Percentiles rank a stretch among this genome's conserved stretches.
These are phyloP conservation scores for Zonitis immaculata DNA, from an alignment of 2,888 invertebrate genomes.

Conservation along the genomic window DNA sequence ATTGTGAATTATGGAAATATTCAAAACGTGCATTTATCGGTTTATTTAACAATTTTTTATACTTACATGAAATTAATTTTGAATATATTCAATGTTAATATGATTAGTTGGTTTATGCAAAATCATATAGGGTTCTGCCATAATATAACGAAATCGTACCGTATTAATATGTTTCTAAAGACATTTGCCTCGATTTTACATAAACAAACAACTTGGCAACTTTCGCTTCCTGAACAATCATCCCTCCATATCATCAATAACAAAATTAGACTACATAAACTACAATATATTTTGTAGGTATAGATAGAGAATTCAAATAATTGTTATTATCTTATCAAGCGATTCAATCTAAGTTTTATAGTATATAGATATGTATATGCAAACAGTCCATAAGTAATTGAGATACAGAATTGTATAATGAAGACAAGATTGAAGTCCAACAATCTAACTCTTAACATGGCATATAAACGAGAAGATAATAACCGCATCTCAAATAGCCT, in stretches of 20 bases:
- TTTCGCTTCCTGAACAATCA: conserved; percentile 15
- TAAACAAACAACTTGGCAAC: conserved; percentile 15
- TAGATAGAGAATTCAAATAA: conserved; percentile 12
- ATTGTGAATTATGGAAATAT: background rate
- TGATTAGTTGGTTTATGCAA: conserved; percentile 19
- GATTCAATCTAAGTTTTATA: conserved; percentile 11
- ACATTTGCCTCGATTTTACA: conserved; percentile 16
- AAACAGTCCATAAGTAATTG: conserved; percentile 18
- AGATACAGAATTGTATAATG: conserved; percentile 1
- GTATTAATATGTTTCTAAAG: conserved; percentile 16
- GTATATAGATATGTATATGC: conserved; percentile 17
- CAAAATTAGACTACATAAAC: background rate
- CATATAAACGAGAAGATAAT: conserved; percentile 8
- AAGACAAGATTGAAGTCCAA: too few species aligned
- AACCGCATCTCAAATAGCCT: conserved; percentile 7
- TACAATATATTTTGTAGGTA: background rate
- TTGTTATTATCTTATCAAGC: conserved; percentile 12
- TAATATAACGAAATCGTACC: too few species aligned
- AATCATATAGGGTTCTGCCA: conserved; percentile 6
- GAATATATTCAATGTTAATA: conserved; percentile 3
- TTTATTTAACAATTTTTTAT: too few species aligned
- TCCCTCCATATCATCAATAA: background rate
- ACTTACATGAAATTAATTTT: too few species aligned
- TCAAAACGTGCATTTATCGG: too few species aligned
- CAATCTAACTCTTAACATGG: too few species aligned